phyloP scores from a whole-genome alignment of 2,113 vertebrate genomes.

The Archocentrus centrarchus region DNA sequence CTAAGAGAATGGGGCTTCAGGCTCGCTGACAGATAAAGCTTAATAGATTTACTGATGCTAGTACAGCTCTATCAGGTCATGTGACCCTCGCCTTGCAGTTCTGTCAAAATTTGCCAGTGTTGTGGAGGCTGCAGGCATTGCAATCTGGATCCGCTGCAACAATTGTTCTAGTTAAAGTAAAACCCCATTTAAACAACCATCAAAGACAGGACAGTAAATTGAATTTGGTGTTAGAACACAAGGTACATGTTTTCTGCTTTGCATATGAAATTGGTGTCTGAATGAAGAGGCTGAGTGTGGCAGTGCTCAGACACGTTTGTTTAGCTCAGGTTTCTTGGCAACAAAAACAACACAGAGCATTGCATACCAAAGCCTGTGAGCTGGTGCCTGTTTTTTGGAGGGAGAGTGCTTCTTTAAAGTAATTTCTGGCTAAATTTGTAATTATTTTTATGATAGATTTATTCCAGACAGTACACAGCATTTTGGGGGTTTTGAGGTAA shows the following conservation, averaged over 20 bases:
- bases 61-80: background rate
- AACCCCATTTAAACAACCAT: background rate
- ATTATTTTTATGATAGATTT: background rate
- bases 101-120: background rate
- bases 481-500: background rate
- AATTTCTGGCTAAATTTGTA: background rate
- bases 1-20: background rate
- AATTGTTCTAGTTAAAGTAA: background rate
- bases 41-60: fast-evolving
- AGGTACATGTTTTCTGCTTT: background rate
- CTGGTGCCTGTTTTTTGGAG: conserved; percentile 24
- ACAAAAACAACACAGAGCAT: conserved; percentile 64
- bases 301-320: conserved; percentile 37
- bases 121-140: background rate
- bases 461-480: background rate
- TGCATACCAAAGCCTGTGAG: background rate
- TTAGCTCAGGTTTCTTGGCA: conserved; percentile 72
- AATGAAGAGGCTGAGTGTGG: background rate
- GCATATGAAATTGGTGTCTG: background rate
- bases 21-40: background rate
- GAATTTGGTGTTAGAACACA: background rate
- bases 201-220: background rate
- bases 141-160: background rate
- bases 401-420: conserved; percentile 16
- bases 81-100: background rate